Conservation (phyloP, 2,113 vertebrate genomes). For the Perca schrenkii region DNA sequence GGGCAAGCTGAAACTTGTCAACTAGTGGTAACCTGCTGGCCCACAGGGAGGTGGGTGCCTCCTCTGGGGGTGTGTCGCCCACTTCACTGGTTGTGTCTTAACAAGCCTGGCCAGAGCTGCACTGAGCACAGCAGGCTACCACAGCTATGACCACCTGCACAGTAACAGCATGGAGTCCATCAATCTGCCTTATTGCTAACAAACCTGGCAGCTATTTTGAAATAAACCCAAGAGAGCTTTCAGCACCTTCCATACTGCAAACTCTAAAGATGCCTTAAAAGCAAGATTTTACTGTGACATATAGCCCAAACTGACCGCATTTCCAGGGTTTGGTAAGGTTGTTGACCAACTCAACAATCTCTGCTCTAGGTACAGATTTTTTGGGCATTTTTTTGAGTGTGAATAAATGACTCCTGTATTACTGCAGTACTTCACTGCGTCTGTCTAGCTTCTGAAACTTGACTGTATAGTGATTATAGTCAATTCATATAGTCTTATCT, state of each 20-base stretch:
- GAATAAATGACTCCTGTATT: slow-evolving; percentile 5
- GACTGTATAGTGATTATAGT: neutral
- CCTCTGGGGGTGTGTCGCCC: slow-evolving; percentile 71
- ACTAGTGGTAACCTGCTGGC: slow-evolving; percentile 83
- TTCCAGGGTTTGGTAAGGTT: neutral
- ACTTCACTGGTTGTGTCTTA: slow-evolving; percentile 83
- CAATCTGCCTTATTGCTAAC: slow-evolving; percentile 23
- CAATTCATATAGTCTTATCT: neutral
- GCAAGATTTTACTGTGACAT: neutral
- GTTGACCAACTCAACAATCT: neutral
- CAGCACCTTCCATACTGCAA: neutral
- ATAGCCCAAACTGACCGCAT: neutral
- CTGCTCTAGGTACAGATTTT: neutral
- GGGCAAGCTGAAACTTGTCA: slow-evolving; percentile 93
- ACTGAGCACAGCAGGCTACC: slow-evolving; percentile 77
- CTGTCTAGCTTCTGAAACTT: neutral
- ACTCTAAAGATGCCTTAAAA: neutral
- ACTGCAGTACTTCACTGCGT: neutral
- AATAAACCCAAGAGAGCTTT: slow-evolving; percentile 4
- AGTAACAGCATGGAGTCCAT: slow-evolving; percentile 57
- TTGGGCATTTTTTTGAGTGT: neutral
- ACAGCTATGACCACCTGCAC: slow-evolving; percentile 73
- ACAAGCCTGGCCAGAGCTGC: slow-evolving; percentile 88
- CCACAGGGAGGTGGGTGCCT: slow-evolving; percentile 65
- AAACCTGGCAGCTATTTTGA: slow-evolving; percentile 21